Base-by-base conservation (phyloP, 2,888 invertebrate species). In the Cephus runcator region DNA sequence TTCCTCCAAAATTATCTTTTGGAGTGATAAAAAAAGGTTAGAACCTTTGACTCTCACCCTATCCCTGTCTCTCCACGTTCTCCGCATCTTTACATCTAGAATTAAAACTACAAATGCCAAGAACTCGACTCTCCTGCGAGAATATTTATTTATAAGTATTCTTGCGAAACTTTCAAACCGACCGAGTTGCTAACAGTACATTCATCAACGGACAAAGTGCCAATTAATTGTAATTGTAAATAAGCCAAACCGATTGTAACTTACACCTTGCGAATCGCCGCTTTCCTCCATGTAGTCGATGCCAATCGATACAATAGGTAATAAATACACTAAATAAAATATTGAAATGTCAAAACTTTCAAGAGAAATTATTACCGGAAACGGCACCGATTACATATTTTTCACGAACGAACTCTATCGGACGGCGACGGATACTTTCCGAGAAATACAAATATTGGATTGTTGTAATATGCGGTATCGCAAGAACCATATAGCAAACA, bases 11-110 rank as follows among this genome's bases (percentile, higher is more conserved):
- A 71, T 23, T 31, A 33, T 71, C 12, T 71, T 15, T 33, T 34
- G 71, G 1, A 71, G 12, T 31, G 33, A 71, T 34, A 71, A 69
- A 34, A 31, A 71, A 31, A 31, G 71, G 34, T 71, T 34, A 33
- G 34, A 71, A 71, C 34, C 34, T n/a, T 75, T 23, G 36, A 69
- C 35, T 73, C 84, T 83, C 76, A 88, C 86, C 83, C 86, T 82
- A 80, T 87, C 87, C 78, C 85, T 84, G 81, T 88, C 87, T 71
- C 87, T 84, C 87, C 87, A 88, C 75, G 87, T 87, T 81, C 82
- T 85, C 78, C 83, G 81, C 88, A 89, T 89, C 69, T 34, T 81
- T 56, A 56, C 56, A 56, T 56, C 56, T 56, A 56, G 56, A 23
- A 56, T 56, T 56, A 56, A 56, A 56, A 56, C 56, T 23, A 23